Evolutionary conservation across 2,797 vertebrate species (phyloP), one percentile per base, ranked within the genome.

Genomic region (Intellagama lesueurii): DNA sequence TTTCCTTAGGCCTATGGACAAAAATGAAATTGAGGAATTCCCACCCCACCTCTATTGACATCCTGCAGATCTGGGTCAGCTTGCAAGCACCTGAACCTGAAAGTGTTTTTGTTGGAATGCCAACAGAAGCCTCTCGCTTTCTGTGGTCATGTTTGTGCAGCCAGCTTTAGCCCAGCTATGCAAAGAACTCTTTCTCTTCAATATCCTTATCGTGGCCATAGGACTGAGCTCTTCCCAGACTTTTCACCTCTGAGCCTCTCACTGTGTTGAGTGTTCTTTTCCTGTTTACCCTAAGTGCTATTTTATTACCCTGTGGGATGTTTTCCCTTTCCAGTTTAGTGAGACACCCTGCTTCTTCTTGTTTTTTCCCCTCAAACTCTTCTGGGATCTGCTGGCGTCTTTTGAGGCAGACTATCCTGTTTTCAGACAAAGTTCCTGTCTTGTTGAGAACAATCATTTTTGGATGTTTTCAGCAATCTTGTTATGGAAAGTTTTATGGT

Each of bases 341-440:
- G 75, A 94, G 95, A 92, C 77, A 70, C 91, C 81, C 88, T 90
- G 91, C 90, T 94, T 95, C 94, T 96, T 64, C 16, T 97, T 97
- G 96, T 97, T 97, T 97, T 83, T n/a, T 7, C 32, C 49, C 64
- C 91, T 93, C 94, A 78, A 92, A 87, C 94, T 97, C 96, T 97
- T 89, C 87, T 28, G 95, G 96, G 96, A 97, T 94, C 92, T 90
- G 87, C 32, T 81, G 83, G 92, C 90, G 87, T 93, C 95, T 94
- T 96, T 94, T 92, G 89, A 91, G 94, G 89, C 90, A 85, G 94
- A 87, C 88, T 96, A 97, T 98, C 97, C 97, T 98, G 96, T 97
- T 97, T 98, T 97, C 95, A 96, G 96, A 93, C 26, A 69, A 96
- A 90, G 92, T 95, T 94, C 94, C 95, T 95, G 92, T 93, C 94